Conservation (phyloP, 2,797 vertebrate genomes). For the Hydrocynus forskahlii region DNA sequence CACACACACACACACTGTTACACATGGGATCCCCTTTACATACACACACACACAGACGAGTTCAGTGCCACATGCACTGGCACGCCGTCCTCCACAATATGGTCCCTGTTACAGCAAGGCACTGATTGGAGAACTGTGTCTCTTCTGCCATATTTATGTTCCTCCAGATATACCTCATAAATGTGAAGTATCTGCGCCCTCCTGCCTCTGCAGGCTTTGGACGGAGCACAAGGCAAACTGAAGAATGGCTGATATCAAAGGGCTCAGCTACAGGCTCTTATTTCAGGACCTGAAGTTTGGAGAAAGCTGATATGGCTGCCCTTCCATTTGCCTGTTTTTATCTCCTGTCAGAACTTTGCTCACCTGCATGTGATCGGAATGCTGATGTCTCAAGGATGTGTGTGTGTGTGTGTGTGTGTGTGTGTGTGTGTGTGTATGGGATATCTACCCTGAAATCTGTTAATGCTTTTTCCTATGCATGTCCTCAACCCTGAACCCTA, state of each 20-base stretch:
- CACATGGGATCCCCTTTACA: constrained; percentile 27
- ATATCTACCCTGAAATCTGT: neutral
- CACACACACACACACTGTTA: constrained; percentile 25
- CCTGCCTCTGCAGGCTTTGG: constrained; percentile 43
- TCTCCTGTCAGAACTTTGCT: constrained; percentile 42
- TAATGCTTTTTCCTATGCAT: neutral
- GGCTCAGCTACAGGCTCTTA: constrained; percentile 38
- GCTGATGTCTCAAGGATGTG: neutral
- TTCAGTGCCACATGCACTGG: constrained; percentile 34
- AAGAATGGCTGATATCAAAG: constrained; percentile 54
- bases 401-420: constrained; percentile 32
- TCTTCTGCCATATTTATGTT: constrained; percentile 47
- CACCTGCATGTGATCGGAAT: constrained; percentile 47
- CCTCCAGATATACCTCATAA: constrained; percentile 58
- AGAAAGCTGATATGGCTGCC: constrained; percentile 47
- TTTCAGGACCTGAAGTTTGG: constrained; percentile 46
- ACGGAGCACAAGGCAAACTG: constrained; percentile 48
- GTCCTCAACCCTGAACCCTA: no score
- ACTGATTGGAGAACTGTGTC: constrained; percentile 39
- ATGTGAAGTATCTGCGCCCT: constrained; percentile 51
- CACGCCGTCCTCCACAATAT: constrained; percentile 54
- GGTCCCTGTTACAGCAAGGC: constrained; percentile 52
- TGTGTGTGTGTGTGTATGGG: constrained; percentile 18
- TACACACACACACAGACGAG: neutral
- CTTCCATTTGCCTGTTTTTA: constrained; percentile 53